Conservation (phyloP, 2,797 vertebrate species). For the Ataeniobius toweri region DNA sequence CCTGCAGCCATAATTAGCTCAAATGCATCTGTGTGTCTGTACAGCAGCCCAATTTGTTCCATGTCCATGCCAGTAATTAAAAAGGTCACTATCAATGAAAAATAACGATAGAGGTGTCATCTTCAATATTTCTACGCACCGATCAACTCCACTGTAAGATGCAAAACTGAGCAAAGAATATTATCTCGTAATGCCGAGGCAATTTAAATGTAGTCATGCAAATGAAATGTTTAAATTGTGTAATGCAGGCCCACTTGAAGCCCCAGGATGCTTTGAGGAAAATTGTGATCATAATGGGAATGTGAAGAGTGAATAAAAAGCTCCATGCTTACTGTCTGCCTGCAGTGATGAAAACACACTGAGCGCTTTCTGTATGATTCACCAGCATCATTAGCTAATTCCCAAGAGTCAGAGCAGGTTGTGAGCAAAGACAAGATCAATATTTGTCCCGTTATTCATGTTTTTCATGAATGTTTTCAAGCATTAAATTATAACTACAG, state of each 20-base stretch:
- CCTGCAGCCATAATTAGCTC: conserved; percentile 16
- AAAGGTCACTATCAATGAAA: background rate
- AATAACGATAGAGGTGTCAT: conserved; percentile 14
- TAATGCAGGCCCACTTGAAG: conserved; percentile 1
- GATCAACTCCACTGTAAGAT: background rate
- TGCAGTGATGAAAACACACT: conserved; percentile 16
- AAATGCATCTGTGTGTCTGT: conserved; percentile 5
- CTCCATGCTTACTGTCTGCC: conserved; percentile 9
- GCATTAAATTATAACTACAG: background rate
- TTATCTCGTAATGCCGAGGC: conserved; percentile 1
- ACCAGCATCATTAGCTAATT: conserved; percentile 10
- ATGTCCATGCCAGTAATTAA: conserved; percentile 2
- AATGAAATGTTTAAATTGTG: conserved; percentile 16
- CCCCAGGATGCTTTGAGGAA: conserved; percentile 10
- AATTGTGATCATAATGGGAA: conserved; percentile 25
- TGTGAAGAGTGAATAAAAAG: conserved; percentile 17
- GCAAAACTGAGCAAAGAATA: conserved; percentile 10
- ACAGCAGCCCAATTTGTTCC: background rate
- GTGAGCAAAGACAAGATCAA: conserved; percentile 1
- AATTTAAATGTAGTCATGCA: conserved; percentile 29
- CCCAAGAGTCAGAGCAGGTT: conserved; percentile 12
- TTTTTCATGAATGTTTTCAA: background rate
- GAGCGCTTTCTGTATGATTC: conserved; percentile 13
- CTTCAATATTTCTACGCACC: conserved; percentile 13
- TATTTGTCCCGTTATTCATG: conserved; percentile 11